phyloP scores from a whole-genome alignment of 2,888 invertebrate genomes.

The Ophion obscuratus region DNA sequence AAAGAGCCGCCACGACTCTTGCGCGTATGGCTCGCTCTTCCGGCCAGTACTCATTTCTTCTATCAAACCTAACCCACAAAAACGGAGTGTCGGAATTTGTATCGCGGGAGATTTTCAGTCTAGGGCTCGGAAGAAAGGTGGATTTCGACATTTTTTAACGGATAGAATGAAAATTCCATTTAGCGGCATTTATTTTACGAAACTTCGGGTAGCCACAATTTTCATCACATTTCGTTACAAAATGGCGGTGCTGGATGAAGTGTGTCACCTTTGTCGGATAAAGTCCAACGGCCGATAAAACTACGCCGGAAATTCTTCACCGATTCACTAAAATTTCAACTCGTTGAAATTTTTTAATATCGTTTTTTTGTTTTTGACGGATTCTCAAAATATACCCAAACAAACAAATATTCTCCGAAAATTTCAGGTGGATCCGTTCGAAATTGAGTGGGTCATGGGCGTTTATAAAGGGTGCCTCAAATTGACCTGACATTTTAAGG shows the following conservation, averaged over 20 bases:
- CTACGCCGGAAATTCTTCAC: no score
- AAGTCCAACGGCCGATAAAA: neutral
- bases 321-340: no score
- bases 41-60: constrained; percentile 18
- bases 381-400: no score
- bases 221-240: neutral
- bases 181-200: neutral
- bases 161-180: neutral
- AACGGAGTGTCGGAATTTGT: neutral
- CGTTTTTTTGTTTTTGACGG: no score
- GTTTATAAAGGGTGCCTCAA: no score
- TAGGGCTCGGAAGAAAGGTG: neutral
- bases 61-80: neutral
- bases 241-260: neutral
- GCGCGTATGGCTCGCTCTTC: constrained; percentile 10
- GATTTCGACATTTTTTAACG: neutral
- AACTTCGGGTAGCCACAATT: neutral
- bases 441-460: no score
- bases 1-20: constrained; percentile 59
- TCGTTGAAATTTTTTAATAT: no score
- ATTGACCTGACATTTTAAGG: no score
- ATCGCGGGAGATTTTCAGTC: neutral
- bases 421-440: no score
- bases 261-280: neutral
- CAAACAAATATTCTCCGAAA: no score